Base-by-base conservation (phyloP, 2,888 invertebrate genomes). In the Entomobrya multifasciata region DNA sequence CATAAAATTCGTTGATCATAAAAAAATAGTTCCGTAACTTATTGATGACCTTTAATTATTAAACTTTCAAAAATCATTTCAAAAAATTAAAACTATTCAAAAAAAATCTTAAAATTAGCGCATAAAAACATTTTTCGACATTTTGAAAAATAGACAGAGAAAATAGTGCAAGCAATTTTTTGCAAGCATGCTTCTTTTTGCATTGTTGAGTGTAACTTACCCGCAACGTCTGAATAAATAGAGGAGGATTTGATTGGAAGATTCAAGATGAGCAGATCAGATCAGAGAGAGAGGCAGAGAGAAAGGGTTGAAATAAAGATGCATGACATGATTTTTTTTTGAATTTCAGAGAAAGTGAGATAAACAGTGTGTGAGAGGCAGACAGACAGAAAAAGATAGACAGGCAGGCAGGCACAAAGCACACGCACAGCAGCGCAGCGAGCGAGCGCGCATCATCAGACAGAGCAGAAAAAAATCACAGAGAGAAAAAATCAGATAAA, bases 201-300 rank as follows among this genome's bases (percentile, higher is more conserved):
- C 62, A 62, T 62, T 27, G 49, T 62, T 62, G n/a, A n/a, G n/a
- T 27, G 20, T 47, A 4, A 55, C 81, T 83, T 83, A 83, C 82
- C 82, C 13, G 74, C 82, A 17, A 83, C 30, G 44, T 83, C 82
- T 81, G 81, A 70, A 27, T 57, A 67, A n/a, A n/a, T n/a, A n/a
- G n/a, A n/a, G n/a, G n/a, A n/a, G n/a, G 11, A 60, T 57, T 57
- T 57, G 57, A 25, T n/a, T n/a, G 22, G 57, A 25, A 25, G 52
- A 60, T 60, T 81, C 30, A 55, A 81, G 17, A 41, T 74, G n/a
- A 15, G 20, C 41, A 30, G 65, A n/a, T 60, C 49, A 27, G 22
- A 78, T 52, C 36, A 36, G 74, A 74, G 30, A 30, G 27, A 41
- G 0, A 55, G 41, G 25, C 30, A 83, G 65, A 65, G 67, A 47